phyloP scores from a whole-genome alignment of 2,888 invertebrate species.

The Tetropium fuscum region DNA sequence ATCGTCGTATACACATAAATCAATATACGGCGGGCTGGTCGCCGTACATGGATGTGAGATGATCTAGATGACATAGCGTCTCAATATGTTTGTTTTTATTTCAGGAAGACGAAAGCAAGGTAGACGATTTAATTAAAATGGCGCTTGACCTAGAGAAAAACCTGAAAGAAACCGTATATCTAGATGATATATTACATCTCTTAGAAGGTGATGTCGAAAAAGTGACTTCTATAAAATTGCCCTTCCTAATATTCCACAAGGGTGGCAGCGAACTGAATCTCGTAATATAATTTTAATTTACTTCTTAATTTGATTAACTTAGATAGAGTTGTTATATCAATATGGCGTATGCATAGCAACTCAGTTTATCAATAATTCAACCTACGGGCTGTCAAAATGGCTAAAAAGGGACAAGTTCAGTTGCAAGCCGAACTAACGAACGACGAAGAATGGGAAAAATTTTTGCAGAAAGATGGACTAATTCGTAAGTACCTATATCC shows the following conservation, averaged over 20 bases:
- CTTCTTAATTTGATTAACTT: not conserved
- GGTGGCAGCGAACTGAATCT: slow-evolving; percentile 38
- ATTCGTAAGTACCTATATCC: slow-evolving; percentile 79
- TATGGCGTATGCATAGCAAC: slow-evolving; percentile 29
- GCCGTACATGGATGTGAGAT: too few relatives aligned
- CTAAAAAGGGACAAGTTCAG: slow-evolving; percentile 83
- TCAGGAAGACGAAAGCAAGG: slow-evolving; percentile 56
- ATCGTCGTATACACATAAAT: too few relatives aligned
- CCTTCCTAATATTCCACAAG: slow-evolving; percentile 49
- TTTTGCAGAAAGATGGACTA: slow-evolving; percentile 81
- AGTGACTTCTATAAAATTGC: slow-evolving; percentile 54
- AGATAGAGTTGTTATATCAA: slow-evolving; percentile 16
- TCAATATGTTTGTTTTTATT: too few relatives aligned
- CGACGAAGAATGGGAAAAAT: slow-evolving; percentile 88
- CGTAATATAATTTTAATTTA: slow-evolving; percentile 34
- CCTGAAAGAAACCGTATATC: slow-evolving; percentile 67
- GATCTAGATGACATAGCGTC: too few relatives aligned
- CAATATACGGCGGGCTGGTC: too few relatives aligned
- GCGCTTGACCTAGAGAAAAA: slow-evolving; percentile 67
- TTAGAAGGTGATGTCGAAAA: slow-evolving; percentile 68
- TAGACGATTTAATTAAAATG: slow-evolving; percentile 61
- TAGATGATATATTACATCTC: slow-evolving; percentile 70
- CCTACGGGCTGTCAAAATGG: slow-evolving; percentile 65
- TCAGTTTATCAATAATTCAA: slow-evolving; percentile 21
- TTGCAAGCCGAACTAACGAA: slow-evolving; percentile 83